phyloP scores from a whole-genome alignment of 92 coral and sea anemone genomes.

The Epizoanthus rinbou region DNA sequence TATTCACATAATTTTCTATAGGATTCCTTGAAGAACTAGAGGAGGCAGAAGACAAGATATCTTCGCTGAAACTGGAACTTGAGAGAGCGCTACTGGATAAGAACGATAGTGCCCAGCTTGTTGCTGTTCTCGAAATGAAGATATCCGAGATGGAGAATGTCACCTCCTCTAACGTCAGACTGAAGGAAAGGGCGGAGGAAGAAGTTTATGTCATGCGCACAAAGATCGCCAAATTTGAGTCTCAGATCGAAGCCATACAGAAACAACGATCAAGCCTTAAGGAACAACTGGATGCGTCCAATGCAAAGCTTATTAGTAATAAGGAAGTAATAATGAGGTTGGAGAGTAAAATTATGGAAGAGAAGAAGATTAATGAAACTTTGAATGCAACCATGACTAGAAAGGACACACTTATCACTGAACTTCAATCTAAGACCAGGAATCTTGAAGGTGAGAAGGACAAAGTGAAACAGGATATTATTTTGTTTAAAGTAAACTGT shows the following conservation, averaged over 20 bases:
- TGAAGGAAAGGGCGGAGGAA: slow-evolving; percentile 81
- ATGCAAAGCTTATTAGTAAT: slow-evolving; percentile 57
- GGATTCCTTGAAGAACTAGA: slow-evolving; percentile 68
- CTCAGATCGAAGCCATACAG: slow-evolving; percentile 83
- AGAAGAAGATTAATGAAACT: slow-evolving; percentile 82
- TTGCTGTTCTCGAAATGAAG: slow-evolving; percentile 61
- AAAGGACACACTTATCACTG: slow-evolving; percentile 66
- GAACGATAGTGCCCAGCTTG: slow-evolving; percentile 70
- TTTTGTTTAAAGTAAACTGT: slow-evolving; percentile 50
- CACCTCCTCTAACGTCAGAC: slow-evolving; percentile 63
- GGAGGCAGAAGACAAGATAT: slow-evolving; percentile 71
- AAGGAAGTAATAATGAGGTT: slow-evolving; percentile 76
- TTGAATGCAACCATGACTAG: slow-evolving; percentile 64
- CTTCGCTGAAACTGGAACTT: slow-evolving; percentile 70
- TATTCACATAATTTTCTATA: not conserved
- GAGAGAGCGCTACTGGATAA: slow-evolving; percentile 72
- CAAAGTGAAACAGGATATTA: slow-evolving; percentile 61
- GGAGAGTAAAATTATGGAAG: slow-evolving; percentile 83
- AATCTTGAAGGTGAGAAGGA: slow-evolving; percentile 66
- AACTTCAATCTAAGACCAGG: slow-evolving; percentile 59
- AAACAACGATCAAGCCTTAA: slow-evolving; percentile 76
- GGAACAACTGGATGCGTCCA: slow-evolving; percentile 73
- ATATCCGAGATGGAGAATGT: slow-evolving; percentile 79
- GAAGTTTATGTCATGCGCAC: slow-evolving; percentile 78
- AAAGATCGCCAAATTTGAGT: slow-evolving; percentile 80